A percentile compares a stretch with the other conserved stretches of the same genome.
Evolutionary conservation across 1,140 invertebrate species (phyloP).

Genomic region (Diorhabda sublineata): DNA sequence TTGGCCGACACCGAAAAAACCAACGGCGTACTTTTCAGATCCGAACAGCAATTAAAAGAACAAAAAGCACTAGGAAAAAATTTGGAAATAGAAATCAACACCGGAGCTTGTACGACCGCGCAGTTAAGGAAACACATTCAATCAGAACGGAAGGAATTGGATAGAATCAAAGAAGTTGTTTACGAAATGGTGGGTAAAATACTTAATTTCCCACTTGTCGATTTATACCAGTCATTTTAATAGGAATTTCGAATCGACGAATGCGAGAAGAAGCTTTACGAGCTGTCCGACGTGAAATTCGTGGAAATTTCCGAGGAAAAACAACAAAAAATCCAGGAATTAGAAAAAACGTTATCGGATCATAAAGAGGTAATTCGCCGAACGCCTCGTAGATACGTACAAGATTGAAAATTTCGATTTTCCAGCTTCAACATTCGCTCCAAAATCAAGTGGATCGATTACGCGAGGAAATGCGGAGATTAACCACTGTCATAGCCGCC

Average conservation of each 20-base stretch:
- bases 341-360: conserved; percentile 46
- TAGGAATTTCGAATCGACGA: conserved; percentile 39
- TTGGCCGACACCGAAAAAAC: conserved; percentile 33
- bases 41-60: conserved; percentile 31
- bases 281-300: conserved; percentile 28
- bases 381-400: background rate
- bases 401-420: background rate
- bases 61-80: conserved; percentile 29
- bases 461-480: conserved; percentile 52
- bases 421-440: conserved; percentile 39
- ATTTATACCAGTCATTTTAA: conserved; percentile 1
- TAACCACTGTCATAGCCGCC: conserved; percentile 44
- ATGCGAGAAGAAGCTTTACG: conserved; percentile 32
- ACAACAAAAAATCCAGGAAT: conserved; percentile 46
- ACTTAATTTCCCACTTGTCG: background rate
- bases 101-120: conserved; percentile 25
- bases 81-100: conserved; percentile 33
- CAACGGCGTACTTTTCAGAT: conserved; percentile 33
- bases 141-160: conserved; percentile 40
- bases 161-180: conserved; percentile 44
- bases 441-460: conserved; percentile 52
- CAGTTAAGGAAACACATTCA: conserved; percentile 35
- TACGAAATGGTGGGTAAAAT: conserved; percentile 42
- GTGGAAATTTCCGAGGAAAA: conserved; percentile 44
- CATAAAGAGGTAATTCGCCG: conserved; percentile 40